A percentile compares a stretch with the other conserved stretches of the same genome.
Evolutionary conservation across 2,113 vertebrate species (phyloP).

Genomic region (Zosterops lateralis): DNA sequence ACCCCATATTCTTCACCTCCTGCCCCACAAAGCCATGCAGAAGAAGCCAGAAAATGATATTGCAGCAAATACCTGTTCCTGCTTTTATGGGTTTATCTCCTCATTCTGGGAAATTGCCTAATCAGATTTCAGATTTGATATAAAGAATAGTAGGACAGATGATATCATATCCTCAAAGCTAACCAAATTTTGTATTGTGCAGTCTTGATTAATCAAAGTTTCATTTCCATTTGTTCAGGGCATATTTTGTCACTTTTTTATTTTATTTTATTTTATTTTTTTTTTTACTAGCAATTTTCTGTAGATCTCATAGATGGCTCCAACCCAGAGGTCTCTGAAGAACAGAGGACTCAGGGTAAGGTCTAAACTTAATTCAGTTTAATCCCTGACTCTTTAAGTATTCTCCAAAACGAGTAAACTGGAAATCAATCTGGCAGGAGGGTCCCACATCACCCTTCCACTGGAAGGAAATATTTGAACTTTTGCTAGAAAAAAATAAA

Average conservation of each 20-base stretch:
- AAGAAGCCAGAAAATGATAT: not conserved
- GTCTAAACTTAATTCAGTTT: not conserved
- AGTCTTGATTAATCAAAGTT: not conserved
- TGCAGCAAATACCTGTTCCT: not conserved
- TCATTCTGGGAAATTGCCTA: not conserved
- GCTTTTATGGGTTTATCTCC: not conserved
- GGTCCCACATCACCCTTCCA: no score
- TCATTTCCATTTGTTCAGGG: not conserved
- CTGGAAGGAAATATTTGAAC: not conserved
- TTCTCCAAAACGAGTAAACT: not conserved
- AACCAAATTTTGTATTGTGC: not conserved
- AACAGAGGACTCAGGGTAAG: not conserved
- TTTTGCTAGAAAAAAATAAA: not conserved
- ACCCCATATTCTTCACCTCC: not conserved
- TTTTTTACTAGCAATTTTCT: not conserved
- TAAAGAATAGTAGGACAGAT: not conserved
- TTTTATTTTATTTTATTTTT: not conserved
- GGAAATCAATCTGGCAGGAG: not conserved
- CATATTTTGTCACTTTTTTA: not conserved
- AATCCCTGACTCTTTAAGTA: not conserved
- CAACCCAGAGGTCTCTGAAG: not conserved
- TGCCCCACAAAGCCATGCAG: not conserved
- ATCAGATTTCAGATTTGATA: not conserved
- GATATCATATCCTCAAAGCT: not conserved
- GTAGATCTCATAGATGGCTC: not conserved